Evolutionary conservation across 2,797 vertebrate species (phyloP).

Genomic region (Geotria australis): DNA sequence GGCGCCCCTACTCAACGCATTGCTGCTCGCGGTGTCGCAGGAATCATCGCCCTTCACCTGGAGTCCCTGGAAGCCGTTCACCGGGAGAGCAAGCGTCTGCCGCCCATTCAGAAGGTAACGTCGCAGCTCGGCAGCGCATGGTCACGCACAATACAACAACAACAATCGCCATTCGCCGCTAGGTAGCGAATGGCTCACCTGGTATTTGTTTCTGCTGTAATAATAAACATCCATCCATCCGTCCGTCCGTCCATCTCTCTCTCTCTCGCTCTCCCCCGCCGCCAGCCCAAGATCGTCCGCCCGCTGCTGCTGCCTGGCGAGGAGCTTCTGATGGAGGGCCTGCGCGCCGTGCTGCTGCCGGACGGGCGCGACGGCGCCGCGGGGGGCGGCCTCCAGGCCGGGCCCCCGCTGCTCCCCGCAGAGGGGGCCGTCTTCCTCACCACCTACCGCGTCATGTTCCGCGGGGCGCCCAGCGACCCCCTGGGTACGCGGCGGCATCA

Average conservation of each 20-base stretch:
- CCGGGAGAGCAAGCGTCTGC: slow-evolving; percentile 72
- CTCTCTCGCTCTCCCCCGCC: not conserved
- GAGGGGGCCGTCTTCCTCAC: slow-evolving; percentile 94
- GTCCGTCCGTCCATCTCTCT: not conserved
- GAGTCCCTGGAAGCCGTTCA: slow-evolving; percentile 82
- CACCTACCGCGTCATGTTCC: slow-evolving; percentile 80
- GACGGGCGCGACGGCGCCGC: slow-evolving; percentile 67
- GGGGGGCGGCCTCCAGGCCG: slow-evolving; percentile 60
- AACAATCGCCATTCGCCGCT: too few species aligned
- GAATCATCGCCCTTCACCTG: slow-evolving; percentile 94
- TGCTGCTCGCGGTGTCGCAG: slow-evolving; percentile 11
- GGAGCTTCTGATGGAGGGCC: slow-evolving; percentile 62
- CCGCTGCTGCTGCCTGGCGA: slow-evolving; percentile 69
- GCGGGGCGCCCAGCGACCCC: slow-evolving; percentile 75
- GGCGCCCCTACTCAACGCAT: too few species aligned
- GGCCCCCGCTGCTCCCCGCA: slow-evolving; percentile 80
- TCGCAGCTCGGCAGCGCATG: not conserved
- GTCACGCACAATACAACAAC: too few species aligned
- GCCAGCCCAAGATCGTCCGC: slow-evolving; percentile 86
- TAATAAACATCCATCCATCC: too few species aligned
- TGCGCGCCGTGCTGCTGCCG: slow-evolving; percentile 66
- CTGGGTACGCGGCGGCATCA: slow-evolving; percentile 24
- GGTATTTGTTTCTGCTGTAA: too few species aligned
- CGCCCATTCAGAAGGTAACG: slow-evolving; percentile 88
- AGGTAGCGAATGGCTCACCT: too few species aligned